Percentiles rank a stretch among this genome's conserved stretches.
Conservation (phyloP, 2,797 vertebrate species). For the Danio jaintianensis region DNA sequence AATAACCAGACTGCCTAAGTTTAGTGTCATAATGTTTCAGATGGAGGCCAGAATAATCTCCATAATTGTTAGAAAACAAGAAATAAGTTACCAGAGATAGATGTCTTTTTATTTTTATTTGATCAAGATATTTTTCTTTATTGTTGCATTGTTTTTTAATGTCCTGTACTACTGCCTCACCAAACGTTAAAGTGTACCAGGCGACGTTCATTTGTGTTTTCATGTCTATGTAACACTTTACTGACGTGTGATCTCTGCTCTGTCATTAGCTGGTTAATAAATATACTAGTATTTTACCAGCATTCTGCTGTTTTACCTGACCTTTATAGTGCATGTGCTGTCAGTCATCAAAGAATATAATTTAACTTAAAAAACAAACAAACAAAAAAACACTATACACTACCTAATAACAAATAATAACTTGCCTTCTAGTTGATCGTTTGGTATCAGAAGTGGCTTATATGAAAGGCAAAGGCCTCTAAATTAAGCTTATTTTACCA, state of each 20-base stretch:
- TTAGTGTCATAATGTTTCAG: slow-evolving; percentile 39
- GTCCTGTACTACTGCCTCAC: slow-evolving; percentile 44
- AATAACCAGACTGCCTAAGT: slow-evolving; percentile 18
- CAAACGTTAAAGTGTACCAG: slow-evolving; percentile 34
- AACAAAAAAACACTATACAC: too few relatives aligned
- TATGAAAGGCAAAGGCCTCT: too few relatives aligned
- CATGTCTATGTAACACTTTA: slow-evolving; percentile 13
- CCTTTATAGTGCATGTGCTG: not conserved
- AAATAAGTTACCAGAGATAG: not conserved
- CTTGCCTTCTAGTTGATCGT: too few relatives aligned
- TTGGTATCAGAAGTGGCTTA: too few relatives aligned
- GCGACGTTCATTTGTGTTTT: slow-evolving; percentile 28
- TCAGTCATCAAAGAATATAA: not conserved
- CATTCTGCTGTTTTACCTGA: not conserved
- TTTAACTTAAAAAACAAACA: not conserved
- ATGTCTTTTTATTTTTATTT: not conserved
- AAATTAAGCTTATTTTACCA: too few relatives aligned
- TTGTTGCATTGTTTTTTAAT: slow-evolving; percentile 19
- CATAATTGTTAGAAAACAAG: not conserved
- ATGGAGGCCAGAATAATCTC: not conserved
- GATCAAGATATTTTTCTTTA: slow-evolving; percentile 17
- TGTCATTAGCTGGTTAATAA: slow-evolving; percentile 28
- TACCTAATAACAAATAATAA: too few relatives aligned
- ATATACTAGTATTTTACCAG: slow-evolving; percentile 26
- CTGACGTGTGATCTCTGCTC: slow-evolving; percentile 31